Base-by-base conservation (phyloP, 2,113 vertebrate species). In the Podiceps cristatus region DNA sequence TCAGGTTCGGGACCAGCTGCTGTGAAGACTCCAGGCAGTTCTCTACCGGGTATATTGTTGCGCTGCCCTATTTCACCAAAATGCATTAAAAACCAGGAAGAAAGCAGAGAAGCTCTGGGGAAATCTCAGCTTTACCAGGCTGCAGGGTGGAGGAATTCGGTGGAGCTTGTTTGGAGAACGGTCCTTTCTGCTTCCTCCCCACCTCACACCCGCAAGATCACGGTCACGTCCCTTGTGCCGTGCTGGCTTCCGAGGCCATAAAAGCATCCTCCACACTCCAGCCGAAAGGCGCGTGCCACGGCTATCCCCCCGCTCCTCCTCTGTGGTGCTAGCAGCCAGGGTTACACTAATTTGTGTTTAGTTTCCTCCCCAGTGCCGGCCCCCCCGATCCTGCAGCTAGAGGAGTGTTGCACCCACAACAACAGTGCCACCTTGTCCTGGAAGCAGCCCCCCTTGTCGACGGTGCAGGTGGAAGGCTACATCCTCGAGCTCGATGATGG, bases 401-500 rank as follows among this genome's bases (percentile, higher is more conserved):
- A 99, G 96, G 99, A 99, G 88, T 99, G 99, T 79, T 99, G 99
- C 96, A 99, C 99, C 91, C 99, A 99, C 97, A 99, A 99, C 98
- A 99, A 99, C 98, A 99, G 99, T 3, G 99, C 99, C 35, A 99
- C 99, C 1, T 96, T 99, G 98, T 99, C 99, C 80, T 99, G 99
- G 99, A 99, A 99, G 96, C 99, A 99, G 98, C 99, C 99, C 0
- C 99, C 99, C 4, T 98, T 99, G 90, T 99, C 99, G 25, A 98
- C 98, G 7, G 99, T 99, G 94, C 97, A 98, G 42, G 99, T 99
- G 25, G 99, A 99, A 2, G 99, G 99, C 2, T 99, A 99, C 97
- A 99, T 99, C 95, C 98, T 99, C 91, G 99, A 99, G 98, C 98
- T 99, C 87, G 99, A 99, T 10, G 99, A 99, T 2, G 99, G 99